Evolutionary conservation across 2,888 invertebrate species (phyloP).

Genomic region (Polyommatus icarus): DNA sequence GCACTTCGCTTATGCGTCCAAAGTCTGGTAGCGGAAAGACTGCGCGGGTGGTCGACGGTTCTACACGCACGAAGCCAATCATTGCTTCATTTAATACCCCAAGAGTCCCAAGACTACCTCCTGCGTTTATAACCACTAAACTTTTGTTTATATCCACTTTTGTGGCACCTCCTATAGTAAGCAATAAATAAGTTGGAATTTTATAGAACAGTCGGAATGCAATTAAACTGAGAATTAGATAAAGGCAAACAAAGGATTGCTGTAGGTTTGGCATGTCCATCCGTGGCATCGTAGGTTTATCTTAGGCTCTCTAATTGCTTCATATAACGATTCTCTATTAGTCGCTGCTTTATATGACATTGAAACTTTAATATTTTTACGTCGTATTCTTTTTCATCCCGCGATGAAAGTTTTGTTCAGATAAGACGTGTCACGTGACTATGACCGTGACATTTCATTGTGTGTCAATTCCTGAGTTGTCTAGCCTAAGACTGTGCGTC

Average conservation of each 20-base stretch:
- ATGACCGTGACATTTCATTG: neutral
- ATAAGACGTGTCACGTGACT: neutral
- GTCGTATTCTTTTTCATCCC: neutral
- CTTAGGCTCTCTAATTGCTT: no score
- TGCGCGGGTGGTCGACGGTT: constrained; percentile 60
- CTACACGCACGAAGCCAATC: constrained; percentile 56
- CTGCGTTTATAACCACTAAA: constrained; percentile 17
- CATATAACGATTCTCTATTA: neutral
- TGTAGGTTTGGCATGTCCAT: neutral
- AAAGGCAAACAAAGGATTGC: neutral
- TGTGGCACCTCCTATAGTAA: neutral
- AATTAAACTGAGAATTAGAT: neutral
- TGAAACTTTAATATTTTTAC: neutral
- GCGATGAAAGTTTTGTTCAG: neutral
- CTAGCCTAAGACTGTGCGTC: neutral
- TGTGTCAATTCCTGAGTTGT: no score
- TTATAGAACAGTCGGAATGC: neutral
- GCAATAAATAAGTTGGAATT: neutral
- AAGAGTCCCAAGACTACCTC: constrained; percentile 35
- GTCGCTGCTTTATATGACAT: neutral
- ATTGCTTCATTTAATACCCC: constrained; percentile 43
- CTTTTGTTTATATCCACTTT: constrained; percentile 20
- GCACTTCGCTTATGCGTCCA: neutral
- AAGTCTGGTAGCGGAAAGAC: constrained; percentile 39
- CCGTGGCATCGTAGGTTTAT: neutral